Conservation (phyloP, 92 coral and sea anemone genomes). For the Epizoanthus ramosus region DNA sequence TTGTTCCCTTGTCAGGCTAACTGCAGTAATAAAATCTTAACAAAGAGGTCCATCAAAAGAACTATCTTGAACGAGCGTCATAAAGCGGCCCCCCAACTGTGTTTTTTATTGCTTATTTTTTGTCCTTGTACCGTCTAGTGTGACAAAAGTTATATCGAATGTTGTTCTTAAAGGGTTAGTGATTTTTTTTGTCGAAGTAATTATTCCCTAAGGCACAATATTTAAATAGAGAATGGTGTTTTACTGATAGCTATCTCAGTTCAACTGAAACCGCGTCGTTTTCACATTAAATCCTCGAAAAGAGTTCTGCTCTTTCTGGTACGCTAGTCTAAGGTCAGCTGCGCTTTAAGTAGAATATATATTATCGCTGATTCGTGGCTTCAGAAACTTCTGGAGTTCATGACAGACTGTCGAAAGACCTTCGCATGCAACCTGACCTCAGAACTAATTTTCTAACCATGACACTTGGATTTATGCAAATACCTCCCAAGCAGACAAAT, state of each 20-base stretch:
- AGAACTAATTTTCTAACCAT: background rate
- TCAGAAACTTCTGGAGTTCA: conserved; percentile 9
- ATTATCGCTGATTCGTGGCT: background rate
- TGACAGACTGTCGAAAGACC: background rate
- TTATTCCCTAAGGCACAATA: background rate
- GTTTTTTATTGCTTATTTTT: background rate
- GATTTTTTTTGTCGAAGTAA: background rate
- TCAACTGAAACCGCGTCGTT: background rate
- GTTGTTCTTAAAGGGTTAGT: background rate
- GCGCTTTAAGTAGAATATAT: too few relatives aligned
- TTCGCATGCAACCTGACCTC: too few relatives aligned
- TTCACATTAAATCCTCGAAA: background rate
- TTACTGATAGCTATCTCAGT: background rate
- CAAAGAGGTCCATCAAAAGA: background rate
- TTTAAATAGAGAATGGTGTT: background rate
- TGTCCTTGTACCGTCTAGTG: background rate
- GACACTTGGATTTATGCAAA: conserved; percentile 19
- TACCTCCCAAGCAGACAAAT: background rate
- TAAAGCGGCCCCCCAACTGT: background rate
- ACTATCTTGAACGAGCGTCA: background rate
- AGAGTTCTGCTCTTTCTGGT: background rate
- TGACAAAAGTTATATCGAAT: background rate
- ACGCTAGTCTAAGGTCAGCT: too few relatives aligned
- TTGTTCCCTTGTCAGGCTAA: background rate
- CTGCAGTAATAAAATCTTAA: background rate